Percentiles rank a stretch among this genome's conserved stretches.
phyloP scores from a whole-genome alignment of 2,888 invertebrate species.

The Panzeria rudis region DNA sequence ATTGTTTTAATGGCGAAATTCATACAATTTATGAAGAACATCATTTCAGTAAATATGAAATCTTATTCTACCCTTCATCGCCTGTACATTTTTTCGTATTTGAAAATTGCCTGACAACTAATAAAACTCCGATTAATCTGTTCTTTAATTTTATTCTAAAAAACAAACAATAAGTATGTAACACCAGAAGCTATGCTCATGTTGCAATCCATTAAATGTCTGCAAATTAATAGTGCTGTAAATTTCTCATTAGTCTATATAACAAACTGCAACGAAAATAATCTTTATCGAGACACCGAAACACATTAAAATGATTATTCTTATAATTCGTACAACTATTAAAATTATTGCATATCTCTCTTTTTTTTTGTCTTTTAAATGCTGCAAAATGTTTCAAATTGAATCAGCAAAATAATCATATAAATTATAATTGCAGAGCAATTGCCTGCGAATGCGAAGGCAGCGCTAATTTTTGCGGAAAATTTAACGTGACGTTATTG shows the following conservation, averaged over 20 bases:
- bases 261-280: slow-evolving; percentile 17
- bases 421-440: slow-evolving; percentile 54
- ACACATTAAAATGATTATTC: slow-evolving; percentile 34
- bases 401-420: slow-evolving; percentile 31
- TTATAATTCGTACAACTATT: slow-evolving; percentile 26
- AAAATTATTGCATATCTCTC: slow-evolving; percentile 7
- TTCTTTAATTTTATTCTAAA: neutral
- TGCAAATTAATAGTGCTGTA: slow-evolving; percentile 66
- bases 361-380: neutral
- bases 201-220: slow-evolving; percentile 50
- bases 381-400: slow-evolving; percentile 44
- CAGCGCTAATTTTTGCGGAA: slow-evolving; percentile 74
- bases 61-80: too few species aligned
- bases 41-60: too few species aligned
- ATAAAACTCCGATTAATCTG: neutral
- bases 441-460: slow-evolving; percentile 62
- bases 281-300: neutral
- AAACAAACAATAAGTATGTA: neutral
- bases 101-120: too few species aligned
- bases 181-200: neutral
- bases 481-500: slow-evolving; percentile 74
- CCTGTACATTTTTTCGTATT: too few species aligned
- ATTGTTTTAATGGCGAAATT: too few species aligned
- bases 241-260: slow-evolving; percentile 65
- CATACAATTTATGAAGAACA: too few species aligned